Evolutionary conservation across 2,113 vertebrate genomes (phyloP).

Genomic region (Scortum barcoo): DNA sequence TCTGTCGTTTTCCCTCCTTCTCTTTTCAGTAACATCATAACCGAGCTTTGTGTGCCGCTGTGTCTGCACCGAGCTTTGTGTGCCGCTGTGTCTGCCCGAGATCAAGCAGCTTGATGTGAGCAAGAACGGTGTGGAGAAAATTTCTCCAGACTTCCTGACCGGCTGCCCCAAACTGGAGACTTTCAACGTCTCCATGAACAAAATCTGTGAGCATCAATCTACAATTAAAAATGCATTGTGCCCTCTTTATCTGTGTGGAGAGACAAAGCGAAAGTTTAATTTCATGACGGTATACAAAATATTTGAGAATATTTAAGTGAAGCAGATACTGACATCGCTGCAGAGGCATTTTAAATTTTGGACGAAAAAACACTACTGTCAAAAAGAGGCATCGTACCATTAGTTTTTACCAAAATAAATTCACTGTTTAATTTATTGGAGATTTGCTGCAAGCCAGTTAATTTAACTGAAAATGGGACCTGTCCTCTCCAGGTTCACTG

Average conservation of each 20-base stretch:
- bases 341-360: background rate
- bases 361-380: too few relatives aligned
- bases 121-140: conserved; percentile 88
- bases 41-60: conserved; percentile 81
- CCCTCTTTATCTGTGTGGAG: background rate
- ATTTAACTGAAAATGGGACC: background rate
- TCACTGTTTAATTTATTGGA: background rate
- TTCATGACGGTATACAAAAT: too few relatives aligned
- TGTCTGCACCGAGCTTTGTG: conserved; percentile 87
- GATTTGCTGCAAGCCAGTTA: background rate
- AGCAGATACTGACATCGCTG: background rate
- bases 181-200: conserved; percentile 89
- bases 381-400: background rate
- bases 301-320: background rate
- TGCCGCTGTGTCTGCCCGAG: conserved; percentile 86
- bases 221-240: background rate
- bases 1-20: background rate
- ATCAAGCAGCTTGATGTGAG: conserved; percentile 91
- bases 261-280: background rate
- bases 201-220: conserved; percentile 85
- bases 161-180: conserved; percentile 91
- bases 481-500: conserved; percentile 83
- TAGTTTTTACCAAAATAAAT: background rate
- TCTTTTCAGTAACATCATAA: conserved; percentile 89
- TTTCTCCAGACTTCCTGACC: conserved; percentile 85